Percentiles rank a stretch among this genome's conserved stretches.
Evolutionary conservation across 2,888 invertebrate species (phyloP).

Genomic region (Furcula furcula): DNA sequence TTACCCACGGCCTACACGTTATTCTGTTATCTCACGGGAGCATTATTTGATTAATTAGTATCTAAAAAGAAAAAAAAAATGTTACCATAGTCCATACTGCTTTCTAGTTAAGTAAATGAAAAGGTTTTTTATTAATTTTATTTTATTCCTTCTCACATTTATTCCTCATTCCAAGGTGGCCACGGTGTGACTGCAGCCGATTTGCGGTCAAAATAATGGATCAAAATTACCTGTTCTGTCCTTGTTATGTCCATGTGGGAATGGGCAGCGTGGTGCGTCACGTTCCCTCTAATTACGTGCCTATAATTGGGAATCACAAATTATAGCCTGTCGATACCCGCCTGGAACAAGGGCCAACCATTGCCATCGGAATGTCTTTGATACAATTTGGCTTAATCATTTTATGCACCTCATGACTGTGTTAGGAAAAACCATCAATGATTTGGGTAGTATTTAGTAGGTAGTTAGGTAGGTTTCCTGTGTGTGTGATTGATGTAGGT

Average conservation of each 20-base stretch:
- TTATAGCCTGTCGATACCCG: conserved; percentile 61
- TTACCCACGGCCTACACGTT: no score
- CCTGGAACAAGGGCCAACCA: conserved; percentile 45
- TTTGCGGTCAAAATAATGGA: conserved; percentile 75
- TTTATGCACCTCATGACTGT: conserved; percentile 26
- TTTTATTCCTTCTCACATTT: no score
- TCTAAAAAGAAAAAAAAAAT: no score
- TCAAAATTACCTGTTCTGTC: conserved; percentile 73
- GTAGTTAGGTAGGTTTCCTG: conserved; percentile 17
- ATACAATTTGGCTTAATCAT: conserved; percentile 49
- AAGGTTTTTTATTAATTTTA: no score
- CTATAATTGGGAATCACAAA: conserved; percentile 69
- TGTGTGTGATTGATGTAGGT: no score
- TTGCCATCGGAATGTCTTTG: conserved; percentile 46
- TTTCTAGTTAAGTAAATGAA: no score
- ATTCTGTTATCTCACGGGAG: no score
- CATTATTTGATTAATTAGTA: no score
- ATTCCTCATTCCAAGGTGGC: no score
- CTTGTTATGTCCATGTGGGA: conserved; percentile 67
- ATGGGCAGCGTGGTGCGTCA: conserved; percentile 70
- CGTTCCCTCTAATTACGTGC: conserved; percentile 69
- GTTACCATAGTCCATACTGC: no score
- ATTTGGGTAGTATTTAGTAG: conserved; percentile 35
- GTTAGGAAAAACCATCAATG: conserved; percentile 26
- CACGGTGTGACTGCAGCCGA: conserved; percentile 53